phyloP scores from a whole-genome alignment of 2,888 invertebrate genomes.

The Cephonodes hylas region DNA sequence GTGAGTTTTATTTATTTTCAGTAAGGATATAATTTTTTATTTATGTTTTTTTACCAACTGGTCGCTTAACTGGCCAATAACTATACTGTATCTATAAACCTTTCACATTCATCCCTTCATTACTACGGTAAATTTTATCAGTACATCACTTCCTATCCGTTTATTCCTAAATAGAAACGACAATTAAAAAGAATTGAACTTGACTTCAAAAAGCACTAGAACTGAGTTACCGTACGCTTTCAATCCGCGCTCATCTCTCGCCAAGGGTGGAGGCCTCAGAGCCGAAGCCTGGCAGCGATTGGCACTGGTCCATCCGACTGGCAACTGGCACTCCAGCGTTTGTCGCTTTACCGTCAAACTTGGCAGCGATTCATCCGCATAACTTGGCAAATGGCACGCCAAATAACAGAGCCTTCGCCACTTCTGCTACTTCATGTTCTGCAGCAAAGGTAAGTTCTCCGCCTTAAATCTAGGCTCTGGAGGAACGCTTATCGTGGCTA shows the following conservation, averaged over 20 bases:
- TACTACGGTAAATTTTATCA: too few relatives aligned
- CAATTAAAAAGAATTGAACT: background rate
- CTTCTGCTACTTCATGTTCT: background rate
- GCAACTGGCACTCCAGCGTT: background rate
- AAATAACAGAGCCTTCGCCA: constrained; percentile 4
- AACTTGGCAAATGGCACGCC: background rate
- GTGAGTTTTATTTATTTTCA: too few relatives aligned
- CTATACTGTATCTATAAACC: too few relatives aligned
- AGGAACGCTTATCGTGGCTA: background rate
- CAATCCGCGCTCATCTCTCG: background rate
- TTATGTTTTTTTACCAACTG: too few relatives aligned
- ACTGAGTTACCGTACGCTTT: background rate
- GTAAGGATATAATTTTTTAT: too few relatives aligned
- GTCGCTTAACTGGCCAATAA: too few relatives aligned
- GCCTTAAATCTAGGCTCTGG: background rate
- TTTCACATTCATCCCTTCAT: too few relatives aligned
- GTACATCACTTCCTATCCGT: too few relatives aligned
- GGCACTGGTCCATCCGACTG: background rate
- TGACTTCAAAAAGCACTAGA: background rate
- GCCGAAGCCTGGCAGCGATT: constrained; percentile 9
- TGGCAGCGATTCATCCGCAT: background rate
- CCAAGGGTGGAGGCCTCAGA: background rate
- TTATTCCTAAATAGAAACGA: too few relatives aligned
- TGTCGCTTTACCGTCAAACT: background rate
- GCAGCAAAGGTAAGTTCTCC: background rate